phyloP scores from a whole-genome alignment of 2,113 vertebrate species.

The Sceloporus tristichus region DNA sequence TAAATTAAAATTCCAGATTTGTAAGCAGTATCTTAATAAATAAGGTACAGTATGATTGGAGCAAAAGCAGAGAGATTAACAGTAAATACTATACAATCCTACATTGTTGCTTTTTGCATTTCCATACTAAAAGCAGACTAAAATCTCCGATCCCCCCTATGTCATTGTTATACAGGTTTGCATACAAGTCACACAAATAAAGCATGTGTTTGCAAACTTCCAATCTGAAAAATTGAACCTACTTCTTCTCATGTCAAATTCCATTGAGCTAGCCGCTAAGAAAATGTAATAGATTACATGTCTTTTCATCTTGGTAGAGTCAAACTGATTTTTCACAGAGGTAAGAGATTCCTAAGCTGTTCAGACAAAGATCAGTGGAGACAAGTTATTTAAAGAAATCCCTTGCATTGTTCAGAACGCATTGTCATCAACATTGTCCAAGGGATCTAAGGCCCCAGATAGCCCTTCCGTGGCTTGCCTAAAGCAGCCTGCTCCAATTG shows the following conservation, averaged over 20 bases:
- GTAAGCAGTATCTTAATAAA: neutral
- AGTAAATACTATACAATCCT: conserved; percentile 4
- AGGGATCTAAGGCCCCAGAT: neutral
- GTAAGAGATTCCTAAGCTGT: neutral
- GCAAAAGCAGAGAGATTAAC: neutral
- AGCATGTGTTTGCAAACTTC: neutral
- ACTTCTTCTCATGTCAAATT: fast-evolving
- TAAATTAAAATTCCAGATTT: neutral
- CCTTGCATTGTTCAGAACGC: neutral
- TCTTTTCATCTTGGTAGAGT: conserved; percentile 1
- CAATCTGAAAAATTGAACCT: neutral
- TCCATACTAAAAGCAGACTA: neutral
- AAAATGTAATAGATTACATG: neutral
- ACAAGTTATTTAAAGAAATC: conserved; percentile 3
- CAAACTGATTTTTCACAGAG: conserved; percentile 8
- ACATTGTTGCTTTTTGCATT: neutral
- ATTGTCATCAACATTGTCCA: neutral
- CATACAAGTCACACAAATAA: neutral
- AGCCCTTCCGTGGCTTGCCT: neutral
- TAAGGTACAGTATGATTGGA: neutral
- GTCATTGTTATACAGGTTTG: neutral
- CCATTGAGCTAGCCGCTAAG: neutral
- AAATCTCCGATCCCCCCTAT: neutral
- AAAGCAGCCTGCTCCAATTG: neutral
- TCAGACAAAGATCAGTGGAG: neutral